Base-by-base conservation (phyloP, 53 echinoderm and acorn worm genomes). In the Apostichopus leukothele region DNA sequence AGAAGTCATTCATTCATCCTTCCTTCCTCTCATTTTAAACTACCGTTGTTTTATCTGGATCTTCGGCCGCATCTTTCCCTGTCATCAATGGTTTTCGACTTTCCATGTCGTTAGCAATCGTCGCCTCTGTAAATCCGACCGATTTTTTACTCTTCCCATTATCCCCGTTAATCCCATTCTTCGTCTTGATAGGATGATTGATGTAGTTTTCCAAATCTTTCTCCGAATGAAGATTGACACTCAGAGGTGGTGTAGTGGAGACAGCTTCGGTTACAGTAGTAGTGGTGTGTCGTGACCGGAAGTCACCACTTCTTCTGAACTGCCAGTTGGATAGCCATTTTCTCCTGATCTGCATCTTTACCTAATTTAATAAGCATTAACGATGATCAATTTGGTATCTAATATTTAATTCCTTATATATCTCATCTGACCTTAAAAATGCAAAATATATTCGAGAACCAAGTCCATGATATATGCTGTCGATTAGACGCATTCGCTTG, bases 291-390 rank as follows among this genome's bases (percentile, higher is more conserved):
- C 96, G 89, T 63, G 94, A 91, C 18, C 93, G 90, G 83, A 96
- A 96, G 60, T 92, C 94, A 88, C 96, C 92, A 78, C 92, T 92
- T 74, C 94, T 90, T 50, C 91, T 91, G 55, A 94, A 92, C 92
- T 92, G 94, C 63, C 91, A 90, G 63, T 94, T 90, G 21, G 96
- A 94, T 19, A 93, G 90, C 96, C 96, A 96, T 83, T 96, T 96
- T 50, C 96, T 91, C 27, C 90, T 91, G 61, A 96, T 91, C 91
- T 96, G 96, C 94, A 96, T 92, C 91, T 96, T 96, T 21, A 96
- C 96, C 96, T 96, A 55, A 13, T 13, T 71, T 71, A 71, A 71
- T n/a, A 19, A 71, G 18, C 71, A 19, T 71, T 74, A 71, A 13
- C 71, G 67, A 86, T 71, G 6, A 11, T 5, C 6, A n/a, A 59